Conservation (phyloP, 92 coral and sea anemone species). For the Parazoanthus swiftii region DNA sequence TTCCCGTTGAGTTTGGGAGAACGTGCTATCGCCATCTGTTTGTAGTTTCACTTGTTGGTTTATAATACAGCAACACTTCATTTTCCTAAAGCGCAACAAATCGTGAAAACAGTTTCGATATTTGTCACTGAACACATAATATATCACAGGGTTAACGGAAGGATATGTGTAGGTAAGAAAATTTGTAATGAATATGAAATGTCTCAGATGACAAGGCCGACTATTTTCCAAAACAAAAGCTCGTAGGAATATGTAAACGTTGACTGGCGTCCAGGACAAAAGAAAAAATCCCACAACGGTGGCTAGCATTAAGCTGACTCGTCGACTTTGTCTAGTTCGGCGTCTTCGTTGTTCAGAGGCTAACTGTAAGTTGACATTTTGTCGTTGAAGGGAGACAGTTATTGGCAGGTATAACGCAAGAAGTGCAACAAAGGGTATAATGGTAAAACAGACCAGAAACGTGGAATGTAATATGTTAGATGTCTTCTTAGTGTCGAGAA, state of each 20-base stretch:
- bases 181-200: slow-evolving; percentile 1
- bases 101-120: slow-evolving; percentile 1
- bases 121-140: slow-evolving; percentile 15
- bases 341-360: background rate
- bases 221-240: slow-evolving; percentile 5
- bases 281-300: slow-evolving; percentile 1
- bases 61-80: background rate
- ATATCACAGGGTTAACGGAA: background rate
- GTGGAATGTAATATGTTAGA: slow-evolving; percentile 5
- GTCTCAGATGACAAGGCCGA: slow-evolving; percentile 4
- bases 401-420: background rate
- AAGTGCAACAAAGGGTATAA: background rate
- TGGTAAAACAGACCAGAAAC: slow-evolving; percentile 13
- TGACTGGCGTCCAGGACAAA: slow-evolving; percentile 5
- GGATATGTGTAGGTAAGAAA: slow-evolving; percentile 4
- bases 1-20: background rate
- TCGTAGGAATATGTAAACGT: slow-evolving; percentile 7
- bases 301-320: slow-evolving; percentile 2
- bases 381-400: slow-evolving; percentile 1
- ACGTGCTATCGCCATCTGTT: background rate
- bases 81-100: background rate
- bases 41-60: background rate
- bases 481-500: background rate
- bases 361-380: background rate
- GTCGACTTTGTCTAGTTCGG: background rate